Evolutionary conservation across 2,113 vertebrate species (phyloP).

Genomic region (Urocitellus parryii): DNA sequence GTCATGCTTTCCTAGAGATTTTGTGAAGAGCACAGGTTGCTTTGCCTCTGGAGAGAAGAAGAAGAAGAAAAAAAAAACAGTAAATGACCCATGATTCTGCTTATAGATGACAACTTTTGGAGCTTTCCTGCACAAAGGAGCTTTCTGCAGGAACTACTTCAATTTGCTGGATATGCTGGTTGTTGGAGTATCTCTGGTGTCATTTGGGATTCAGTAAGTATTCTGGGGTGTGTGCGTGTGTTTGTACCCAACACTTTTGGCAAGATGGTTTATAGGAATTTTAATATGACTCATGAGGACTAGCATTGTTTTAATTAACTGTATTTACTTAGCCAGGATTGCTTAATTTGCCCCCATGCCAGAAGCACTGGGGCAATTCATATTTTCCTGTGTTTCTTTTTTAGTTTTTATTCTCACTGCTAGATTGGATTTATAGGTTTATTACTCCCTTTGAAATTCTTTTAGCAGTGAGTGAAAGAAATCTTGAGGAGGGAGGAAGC

Average conservation of each 20-base stretch:
- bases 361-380: neutral
- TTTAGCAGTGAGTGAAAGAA: neutral
- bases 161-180: conserved; percentile 98
- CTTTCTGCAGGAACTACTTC: conserved; percentile 99
- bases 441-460: neutral
- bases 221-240: neutral
- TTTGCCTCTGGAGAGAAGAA: conserved; percentile 49
- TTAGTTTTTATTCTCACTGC: neutral
- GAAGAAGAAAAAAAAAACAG: conserved; percentile 63
- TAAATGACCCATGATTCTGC: conserved; percentile 80
- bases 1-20: conserved; percentile 74
- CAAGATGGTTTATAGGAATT: neutral
- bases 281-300: neutral
- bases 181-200: conserved; percentile 98
- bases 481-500: neutral
- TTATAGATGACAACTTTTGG: conserved; percentile 98
- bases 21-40: conserved; percentile 87
- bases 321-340: neutral
- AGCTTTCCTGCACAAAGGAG: conserved; percentile 98
- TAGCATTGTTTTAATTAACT: neutral
- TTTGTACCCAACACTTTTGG: neutral
- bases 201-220: conserved; percentile 99
- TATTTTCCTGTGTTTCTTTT: neutral
- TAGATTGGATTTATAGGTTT: neutral
- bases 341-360: neutral